Conservation (phyloP, 2,797 vertebrate species). For the Dipus sagitta region DNA sequence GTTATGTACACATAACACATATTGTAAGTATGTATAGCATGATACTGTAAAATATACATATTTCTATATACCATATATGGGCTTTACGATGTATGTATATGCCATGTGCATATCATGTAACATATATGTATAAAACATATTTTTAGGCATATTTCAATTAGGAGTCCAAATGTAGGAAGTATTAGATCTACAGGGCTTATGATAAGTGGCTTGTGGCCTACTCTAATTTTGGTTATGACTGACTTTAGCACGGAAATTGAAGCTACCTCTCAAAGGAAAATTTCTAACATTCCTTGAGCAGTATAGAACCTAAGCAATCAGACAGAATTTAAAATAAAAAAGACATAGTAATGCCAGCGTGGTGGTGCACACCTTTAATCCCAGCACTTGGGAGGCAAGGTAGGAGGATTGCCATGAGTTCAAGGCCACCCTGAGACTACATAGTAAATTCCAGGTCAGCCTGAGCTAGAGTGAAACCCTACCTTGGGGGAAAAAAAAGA, state of each 20-base stretch:
- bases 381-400: no score
- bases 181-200: neutral
- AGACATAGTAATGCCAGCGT: neutral
- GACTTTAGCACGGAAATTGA: slow-evolving; percentile 35
- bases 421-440: no score
- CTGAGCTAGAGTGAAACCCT: no score
- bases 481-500: no score
- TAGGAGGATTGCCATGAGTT: no score
- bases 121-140: neutral
- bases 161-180: neutral
- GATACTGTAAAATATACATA: neutral
- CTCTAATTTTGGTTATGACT: slow-evolving; percentile 55
- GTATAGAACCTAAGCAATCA: slow-evolving; percentile 41
- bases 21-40: neutral
- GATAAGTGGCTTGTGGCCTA: slow-evolving; percentile 17
- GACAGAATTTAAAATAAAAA: neutral
- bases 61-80: neutral
- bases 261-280: slow-evolving; percentile 60
- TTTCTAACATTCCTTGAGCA: slow-evolving; percentile 36
- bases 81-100: neutral
- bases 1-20: neutral
- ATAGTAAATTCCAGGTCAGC: no score
- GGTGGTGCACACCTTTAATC: no score
- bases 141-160: slow-evolving; percentile 19
- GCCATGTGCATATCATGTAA: neutral